phyloP scores from a whole-genome alignment of 35 echinoderm and acorn worm species.

The Apostichopus japonicus region DNA sequence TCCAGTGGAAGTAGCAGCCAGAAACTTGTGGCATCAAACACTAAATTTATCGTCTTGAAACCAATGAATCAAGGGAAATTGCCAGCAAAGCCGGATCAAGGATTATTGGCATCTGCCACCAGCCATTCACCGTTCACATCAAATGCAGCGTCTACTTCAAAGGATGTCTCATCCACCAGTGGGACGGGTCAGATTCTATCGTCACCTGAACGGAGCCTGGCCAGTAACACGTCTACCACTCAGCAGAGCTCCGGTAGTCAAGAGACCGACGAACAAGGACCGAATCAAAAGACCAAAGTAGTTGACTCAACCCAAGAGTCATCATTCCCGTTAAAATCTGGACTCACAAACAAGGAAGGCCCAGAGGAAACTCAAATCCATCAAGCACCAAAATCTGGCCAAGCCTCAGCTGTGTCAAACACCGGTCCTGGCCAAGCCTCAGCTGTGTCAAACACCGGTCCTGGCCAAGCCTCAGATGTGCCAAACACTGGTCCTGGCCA shows the following conservation, averaged over 20 bases:
- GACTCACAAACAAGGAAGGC: slow-evolving; percentile 9
- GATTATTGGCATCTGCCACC: background rate
- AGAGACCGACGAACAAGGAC: background rate
- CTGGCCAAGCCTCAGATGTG: no score
- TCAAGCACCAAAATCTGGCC: background rate
- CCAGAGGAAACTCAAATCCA: background rate
- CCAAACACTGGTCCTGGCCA: no score
- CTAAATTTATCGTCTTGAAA: no score
- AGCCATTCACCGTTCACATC: background rate
- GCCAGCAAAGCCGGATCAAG: background rate
- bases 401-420: background rate
- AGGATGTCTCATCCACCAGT: background rate
- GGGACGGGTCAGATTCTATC: background rate
- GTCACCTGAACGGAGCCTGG: background rate
- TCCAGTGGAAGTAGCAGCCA: background rate
- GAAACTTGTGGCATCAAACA: no score
- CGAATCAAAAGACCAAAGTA: background rate
- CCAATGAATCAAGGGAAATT: background rate
- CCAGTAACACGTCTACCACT: background rate
- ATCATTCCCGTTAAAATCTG: slow-evolving; percentile 6
- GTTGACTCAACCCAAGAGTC: background rate
- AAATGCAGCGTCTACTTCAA: background rate
- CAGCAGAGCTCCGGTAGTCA: background rate
- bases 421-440: slow-evolving; percentile 15
- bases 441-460: background rate